Evolutionary conservation across 2,888 invertebrate genomes (phyloP).

Genomic region (Thumatha senex): DNA sequence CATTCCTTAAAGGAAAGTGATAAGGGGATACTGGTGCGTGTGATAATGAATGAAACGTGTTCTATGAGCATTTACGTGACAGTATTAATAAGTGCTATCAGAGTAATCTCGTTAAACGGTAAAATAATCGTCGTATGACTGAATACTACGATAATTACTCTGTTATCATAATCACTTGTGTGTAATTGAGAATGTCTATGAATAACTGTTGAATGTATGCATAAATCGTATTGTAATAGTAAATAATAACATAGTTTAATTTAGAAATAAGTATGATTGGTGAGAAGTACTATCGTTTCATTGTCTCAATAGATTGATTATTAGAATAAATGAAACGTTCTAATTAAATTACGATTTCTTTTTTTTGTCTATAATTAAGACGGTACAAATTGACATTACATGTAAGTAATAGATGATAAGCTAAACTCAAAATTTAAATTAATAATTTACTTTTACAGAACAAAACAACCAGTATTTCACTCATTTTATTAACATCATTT

Average conservation of each 20-base stretch:
- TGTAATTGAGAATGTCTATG: conserved; percentile 56
- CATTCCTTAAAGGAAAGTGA: conserved; percentile 79
- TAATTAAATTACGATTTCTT: conserved; percentile 31
- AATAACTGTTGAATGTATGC: conserved; percentile 54
- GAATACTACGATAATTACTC: conserved; percentile 38
- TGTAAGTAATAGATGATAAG: no score
- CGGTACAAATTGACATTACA: no score
- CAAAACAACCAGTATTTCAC: no score
- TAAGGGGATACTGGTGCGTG: conserved; percentile 71
- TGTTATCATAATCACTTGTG: conserved; percentile 54
- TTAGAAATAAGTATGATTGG: conserved; percentile 34
- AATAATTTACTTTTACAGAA: no score
- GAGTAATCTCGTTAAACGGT: conserved; percentile 46
- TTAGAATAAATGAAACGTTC: conserved; percentile 60
- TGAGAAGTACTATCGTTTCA: conserved; percentile 53
- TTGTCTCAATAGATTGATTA: conserved; percentile 49
- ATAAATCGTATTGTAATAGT: conserved; percentile 52
- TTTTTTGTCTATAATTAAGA: no score
- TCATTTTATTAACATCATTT: no score
- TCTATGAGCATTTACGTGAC: conserved; percentile 77
- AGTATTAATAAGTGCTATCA: conserved; percentile 74
- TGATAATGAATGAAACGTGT: conserved; percentile 62
- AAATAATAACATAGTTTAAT: conserved; percentile 40
- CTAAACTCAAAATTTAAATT: no score
- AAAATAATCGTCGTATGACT: conserved; percentile 40